These are phyloP conservation scores for Leucopsar rothschildi DNA, from an alignment of 2,113 vertebrate species.

Conservation along the genomic window DNA sequence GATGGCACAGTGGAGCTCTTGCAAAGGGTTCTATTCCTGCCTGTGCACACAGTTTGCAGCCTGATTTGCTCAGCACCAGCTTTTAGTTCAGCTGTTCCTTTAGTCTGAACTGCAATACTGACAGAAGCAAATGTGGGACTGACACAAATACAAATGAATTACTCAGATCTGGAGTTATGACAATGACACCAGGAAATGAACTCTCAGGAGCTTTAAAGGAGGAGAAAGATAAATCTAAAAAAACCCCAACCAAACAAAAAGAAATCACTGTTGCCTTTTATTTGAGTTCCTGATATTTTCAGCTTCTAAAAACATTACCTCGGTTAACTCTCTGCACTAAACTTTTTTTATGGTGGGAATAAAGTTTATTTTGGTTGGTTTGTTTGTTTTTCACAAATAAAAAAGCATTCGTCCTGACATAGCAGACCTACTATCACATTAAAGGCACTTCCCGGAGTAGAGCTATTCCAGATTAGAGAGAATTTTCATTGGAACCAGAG, in stretches of 20 bases:
- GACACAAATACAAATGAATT: background rate
- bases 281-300: background rate
- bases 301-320: background rate
- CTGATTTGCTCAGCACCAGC: background rate
- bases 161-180: background rate
- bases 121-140: background rate
- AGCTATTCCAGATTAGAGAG: conserved; percentile 44
- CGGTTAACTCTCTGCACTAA: background rate
- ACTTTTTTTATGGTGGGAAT: background rate
- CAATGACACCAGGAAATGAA: background rate
- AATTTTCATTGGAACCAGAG: conserved; percentile 43
- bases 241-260: too few relatives aligned
- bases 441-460: conserved; percentile 17
- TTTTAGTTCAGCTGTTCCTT: background rate
- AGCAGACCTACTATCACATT: background rate
- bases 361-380: background rate
- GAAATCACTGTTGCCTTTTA: background rate
- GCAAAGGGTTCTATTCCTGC: background rate
- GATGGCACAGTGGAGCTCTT: background rate
- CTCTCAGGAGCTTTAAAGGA: background rate
- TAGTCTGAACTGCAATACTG: background rate
- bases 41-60: background rate
- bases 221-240: background rate
- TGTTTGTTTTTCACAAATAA: background rate
- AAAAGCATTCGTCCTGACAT: background rate